A percentile compares a stretch with the other conserved stretches of the same genome.
Conservation (phyloP, 2,113 vertebrate genomes). For the Hippoglossus stenolepis region DNA sequence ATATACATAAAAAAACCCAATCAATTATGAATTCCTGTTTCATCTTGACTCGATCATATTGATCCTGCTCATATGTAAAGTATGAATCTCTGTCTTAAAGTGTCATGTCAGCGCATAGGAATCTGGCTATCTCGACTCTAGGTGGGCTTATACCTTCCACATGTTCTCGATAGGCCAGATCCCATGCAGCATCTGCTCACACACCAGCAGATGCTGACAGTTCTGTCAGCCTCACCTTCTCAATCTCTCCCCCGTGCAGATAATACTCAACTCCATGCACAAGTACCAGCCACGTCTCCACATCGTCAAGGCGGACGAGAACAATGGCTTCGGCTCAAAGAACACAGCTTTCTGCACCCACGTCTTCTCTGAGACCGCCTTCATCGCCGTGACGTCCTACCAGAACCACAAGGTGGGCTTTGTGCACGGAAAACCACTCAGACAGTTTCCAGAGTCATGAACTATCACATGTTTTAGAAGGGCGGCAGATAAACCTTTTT, state of each 20-base stretch:
- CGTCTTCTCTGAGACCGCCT: conserved; percentile 93
- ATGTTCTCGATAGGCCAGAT: conserved; percentile 4
- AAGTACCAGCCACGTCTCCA: conserved; percentile 98
- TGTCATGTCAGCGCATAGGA: conserved; percentile 18
- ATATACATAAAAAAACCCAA: not conserved
- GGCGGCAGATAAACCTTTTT: not conserved
- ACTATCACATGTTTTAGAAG: not conserved
- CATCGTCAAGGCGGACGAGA: conserved; percentile 97
- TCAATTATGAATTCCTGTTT: not conserved
- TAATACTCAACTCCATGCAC: conserved; percentile 99
- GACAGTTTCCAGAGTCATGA: not conserved
- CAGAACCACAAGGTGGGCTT: conserved; percentile 95
- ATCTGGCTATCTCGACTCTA: conserved; percentile 8
- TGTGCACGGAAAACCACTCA: not conserved
- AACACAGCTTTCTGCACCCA: conserved; percentile 97
- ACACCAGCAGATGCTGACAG: conserved; percentile 8
- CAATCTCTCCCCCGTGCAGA: conserved; percentile 80
- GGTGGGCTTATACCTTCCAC: conserved; percentile 19
- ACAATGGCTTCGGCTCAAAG: conserved; percentile 96
- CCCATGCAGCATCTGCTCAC: conserved; percentile 20
- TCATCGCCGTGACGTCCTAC: conserved; percentile 98
- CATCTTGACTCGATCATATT: not conserved
- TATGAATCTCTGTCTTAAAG: conserved; percentile 3
- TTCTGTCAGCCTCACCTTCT: conserved; percentile 46
- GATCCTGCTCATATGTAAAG: not conserved